Base-by-base conservation (phyloP, 2,113 vertebrate species). In the Poecile atricapillus region DNA sequence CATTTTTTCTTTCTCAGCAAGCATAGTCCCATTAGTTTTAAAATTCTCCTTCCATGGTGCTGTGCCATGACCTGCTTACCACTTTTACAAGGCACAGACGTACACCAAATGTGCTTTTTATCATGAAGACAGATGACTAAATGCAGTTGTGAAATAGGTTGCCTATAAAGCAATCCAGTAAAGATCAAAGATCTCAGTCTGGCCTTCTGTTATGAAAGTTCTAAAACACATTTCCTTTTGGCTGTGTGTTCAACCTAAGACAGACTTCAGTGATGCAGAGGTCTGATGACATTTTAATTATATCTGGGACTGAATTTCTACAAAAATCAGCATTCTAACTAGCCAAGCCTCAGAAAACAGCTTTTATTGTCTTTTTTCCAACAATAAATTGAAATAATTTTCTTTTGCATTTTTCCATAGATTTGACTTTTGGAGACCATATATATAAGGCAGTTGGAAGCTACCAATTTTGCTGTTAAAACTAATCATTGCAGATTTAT, bases 141-240 rank as follows among this genome's bases (percentile, higher is more conserved):
- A 95, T n/a, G 39, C 39, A 77, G 49, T 93, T 97, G 89, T 91
- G 93, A 89, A 94, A 93, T 84, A 95, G 76, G 69, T 62, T 80
- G 47, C 70, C 85, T 80, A 64, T 90, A 97, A 92, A 93, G 35
- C 31, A 73, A 88, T 46, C 74, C 80, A 82, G 44, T 67, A 77
- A 90, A 90, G 65, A 85, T 90, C 92, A 97, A 96, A 96, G 53
- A 43, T 82, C 53, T 84, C 0, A 0, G 30, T 31, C 86, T 92
- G 62, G 37, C 44, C 46, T 78, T 91, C 31, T 90, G 76, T 94
- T 94, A 85, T 49, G 53, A 92, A 96, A 96, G 55, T 64, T 93
- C 59, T 89, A 87, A 94, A 94, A 96, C 86, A 91, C 33, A 94
- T 94, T 97, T 95, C 83, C 64, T 92, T 93, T 86, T 93, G 95